Percentiles rank a stretch among this genome's conserved stretches.
These are phyloP conservation scores for Euura saliciscinereae DNA, from an alignment of 1,140 invertebrate genomes.

Conservation along the genomic window DNA sequence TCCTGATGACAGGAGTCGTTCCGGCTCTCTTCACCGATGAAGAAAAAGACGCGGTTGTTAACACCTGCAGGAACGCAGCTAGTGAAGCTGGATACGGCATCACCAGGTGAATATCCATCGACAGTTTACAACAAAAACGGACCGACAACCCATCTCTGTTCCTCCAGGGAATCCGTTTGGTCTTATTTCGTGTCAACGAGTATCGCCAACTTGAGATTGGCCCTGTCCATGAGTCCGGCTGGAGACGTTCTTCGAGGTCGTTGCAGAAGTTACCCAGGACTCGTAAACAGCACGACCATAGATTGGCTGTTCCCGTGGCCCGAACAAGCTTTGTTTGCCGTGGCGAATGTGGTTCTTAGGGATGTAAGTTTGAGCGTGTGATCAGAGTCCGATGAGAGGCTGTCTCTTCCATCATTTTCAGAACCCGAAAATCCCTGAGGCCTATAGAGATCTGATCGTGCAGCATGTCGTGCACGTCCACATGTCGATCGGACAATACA, in stretches of 20 bases:
- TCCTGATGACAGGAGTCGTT: slow-evolving; percentile 84
- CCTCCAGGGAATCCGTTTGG: slow-evolving; percentile 78
- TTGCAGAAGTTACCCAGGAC: slow-evolving; percentile 87
- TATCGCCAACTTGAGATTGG: slow-evolving; percentile 84
- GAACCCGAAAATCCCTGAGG: slow-evolving; percentile 68
- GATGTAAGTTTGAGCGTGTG: slow-evolving; percentile 54
- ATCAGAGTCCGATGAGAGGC: slow-evolving; percentile 13
- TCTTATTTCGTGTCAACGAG: slow-evolving; percentile 81
- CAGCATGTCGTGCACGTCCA: slow-evolving; percentile 86
- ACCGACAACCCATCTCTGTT: slow-evolving; percentile 9
- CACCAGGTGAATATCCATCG: slow-evolving; percentile 64
- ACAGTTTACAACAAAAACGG: background rate
- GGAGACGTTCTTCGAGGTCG: slow-evolving; percentile 80
- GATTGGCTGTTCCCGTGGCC: slow-evolving; percentile 96
- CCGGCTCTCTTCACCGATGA: slow-evolving; percentile 85
- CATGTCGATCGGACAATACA: slow-evolving; percentile 72
- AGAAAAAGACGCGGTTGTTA: slow-evolving; percentile 82
- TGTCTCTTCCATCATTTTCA: slow-evolving; percentile 32
- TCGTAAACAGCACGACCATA: slow-evolving; percentile 91
- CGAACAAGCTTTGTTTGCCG: slow-evolving; percentile 82
- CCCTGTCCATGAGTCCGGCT: slow-evolving; percentile 87
- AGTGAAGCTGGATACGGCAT: slow-evolving; percentile 71
- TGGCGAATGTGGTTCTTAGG: slow-evolving; percentile 80
- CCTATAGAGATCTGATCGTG: slow-evolving; percentile 72
- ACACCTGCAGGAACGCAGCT: slow-evolving; percentile 69